Conservation (phyloP, 2,888 invertebrate genomes). For the Xanthia icteritia region DNA sequence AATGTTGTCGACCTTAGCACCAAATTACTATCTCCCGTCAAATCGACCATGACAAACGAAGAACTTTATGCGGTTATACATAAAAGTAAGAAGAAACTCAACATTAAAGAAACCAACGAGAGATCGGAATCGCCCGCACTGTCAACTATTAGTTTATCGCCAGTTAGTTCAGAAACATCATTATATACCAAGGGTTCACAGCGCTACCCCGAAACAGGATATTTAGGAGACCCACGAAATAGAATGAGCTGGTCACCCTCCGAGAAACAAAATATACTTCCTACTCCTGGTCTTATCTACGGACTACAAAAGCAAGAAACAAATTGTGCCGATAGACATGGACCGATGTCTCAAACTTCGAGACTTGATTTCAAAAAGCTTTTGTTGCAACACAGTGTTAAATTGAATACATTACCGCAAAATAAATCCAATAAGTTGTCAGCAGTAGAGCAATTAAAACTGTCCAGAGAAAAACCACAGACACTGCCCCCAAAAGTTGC, state of each 20-base stretch:
- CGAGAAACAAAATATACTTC: slow-evolving; percentile 81
- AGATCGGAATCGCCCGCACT: slow-evolving; percentile 87
- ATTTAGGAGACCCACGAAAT: slow-evolving; percentile 89
- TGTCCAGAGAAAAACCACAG: slow-evolving; percentile 90
- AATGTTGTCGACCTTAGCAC: slow-evolving; percentile 87
- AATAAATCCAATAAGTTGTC: slow-evolving; percentile 92
- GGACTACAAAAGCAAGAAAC: slow-evolving; percentile 81
- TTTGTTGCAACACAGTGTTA: slow-evolving; percentile 94
- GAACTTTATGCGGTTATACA: slow-evolving; percentile 94
- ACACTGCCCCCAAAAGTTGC: slow-evolving; percentile 75
- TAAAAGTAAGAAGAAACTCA: slow-evolving; percentile 93
- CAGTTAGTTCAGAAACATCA: slow-evolving; percentile 88
- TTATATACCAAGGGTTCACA: slow-evolving; percentile 84
- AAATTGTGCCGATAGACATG: slow-evolving; percentile 92
- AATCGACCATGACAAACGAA: slow-evolving; percentile 94
- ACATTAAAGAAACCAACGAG: slow-evolving; percentile 91
- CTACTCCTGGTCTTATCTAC: slow-evolving; percentile 68
- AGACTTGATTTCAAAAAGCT: slow-evolving; percentile 96
- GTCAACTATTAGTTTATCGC: slow-evolving; percentile 86
- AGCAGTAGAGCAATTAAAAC: slow-evolving; percentile 94
- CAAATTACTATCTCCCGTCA: slow-evolving; percentile 91
- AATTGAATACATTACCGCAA: slow-evolving; percentile 89
- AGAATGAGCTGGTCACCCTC: slow-evolving; percentile 92
- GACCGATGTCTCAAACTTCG: slow-evolving; percentile 93
- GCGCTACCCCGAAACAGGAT: slow-evolving; percentile 91